Base-by-base conservation (phyloP, 1,140 invertebrate genomes). In the Papilio helenus region DNA sequence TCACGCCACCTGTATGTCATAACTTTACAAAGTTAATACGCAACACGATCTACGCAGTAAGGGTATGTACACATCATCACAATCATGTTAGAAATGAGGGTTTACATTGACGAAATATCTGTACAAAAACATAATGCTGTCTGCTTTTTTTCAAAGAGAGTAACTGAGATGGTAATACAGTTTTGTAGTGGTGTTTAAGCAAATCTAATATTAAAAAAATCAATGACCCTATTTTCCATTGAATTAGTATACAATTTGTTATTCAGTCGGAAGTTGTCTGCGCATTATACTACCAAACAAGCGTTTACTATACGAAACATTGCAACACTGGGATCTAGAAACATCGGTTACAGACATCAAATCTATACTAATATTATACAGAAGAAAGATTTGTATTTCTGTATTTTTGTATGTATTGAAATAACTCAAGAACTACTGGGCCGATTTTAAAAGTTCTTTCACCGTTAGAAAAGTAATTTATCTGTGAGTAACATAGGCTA, bases 1-100 rank as follows among this genome's bases (percentile, higher is more conserved):
- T 61, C 9, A 10, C 23, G 61, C 61, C 23, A 65, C 61, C 61
- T 65, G 61, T 65, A 65, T 29, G 61, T 34, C 61, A 34, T 68
- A 61, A 61, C 58, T 68, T 68, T 61, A 61, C 58, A 61, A 68
- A 34, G 10, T 65, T 65, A 65, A 12, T 65, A 65, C 12, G 61
- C 26, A 29, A 68, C 9, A 14, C 20, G 2, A 29, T 18, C 12
- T 68, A 68, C 26, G 26, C 61, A 68, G 34, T 68, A 29, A 68
- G 23, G 23, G 61, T 61, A 7, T 26, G 23, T 65, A 29, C 61
- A 3, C 23, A 26, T 2, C 7, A 65, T 29, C 12, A 65, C 26
- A 29, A 29, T 65, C 61, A 9, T 65, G 55, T 4, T 65, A 34
- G 3, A 29, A 29, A 23, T 20, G 10, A 55, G 5, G 1, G 18